Conservation (phyloP, 2,797 vertebrate genomes). For the Enteromius treurensis region DNA sequence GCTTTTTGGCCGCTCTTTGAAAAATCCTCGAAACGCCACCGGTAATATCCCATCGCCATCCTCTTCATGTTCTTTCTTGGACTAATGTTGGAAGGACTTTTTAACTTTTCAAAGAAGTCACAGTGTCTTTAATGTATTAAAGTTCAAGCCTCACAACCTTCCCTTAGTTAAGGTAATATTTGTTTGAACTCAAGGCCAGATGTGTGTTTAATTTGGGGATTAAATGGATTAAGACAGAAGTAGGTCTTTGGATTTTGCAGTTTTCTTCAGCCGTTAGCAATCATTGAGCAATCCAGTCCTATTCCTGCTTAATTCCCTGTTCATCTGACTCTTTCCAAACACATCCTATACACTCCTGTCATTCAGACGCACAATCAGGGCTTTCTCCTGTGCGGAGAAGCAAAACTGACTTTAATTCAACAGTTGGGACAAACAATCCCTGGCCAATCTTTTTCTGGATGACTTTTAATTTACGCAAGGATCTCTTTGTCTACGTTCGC, state of each 20-base stretch:
- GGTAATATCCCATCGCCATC: neutral
- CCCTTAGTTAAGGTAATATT: slow-evolving; percentile 38
- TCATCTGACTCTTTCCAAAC: neutral
- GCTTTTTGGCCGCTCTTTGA: slow-evolving; percentile 18
- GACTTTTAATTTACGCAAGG: neutral
- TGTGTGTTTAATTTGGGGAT: neutral
- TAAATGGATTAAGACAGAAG: slow-evolving; percentile 37
- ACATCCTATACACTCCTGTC: neutral
- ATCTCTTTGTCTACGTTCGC: neutral
- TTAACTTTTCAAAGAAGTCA: slow-evolving; percentile 29
- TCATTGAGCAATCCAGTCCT: neutral
- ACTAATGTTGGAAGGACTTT: slow-evolving; percentile 1
- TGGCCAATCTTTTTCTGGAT: neutral
- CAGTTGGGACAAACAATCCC: neutral
- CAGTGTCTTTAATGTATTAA: slow-evolving; percentile 40
- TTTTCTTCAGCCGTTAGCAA: neutral
- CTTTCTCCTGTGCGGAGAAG: neutral
- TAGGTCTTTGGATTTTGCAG: neutral
- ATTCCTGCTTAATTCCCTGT: neutral
- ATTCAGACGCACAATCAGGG: neutral
- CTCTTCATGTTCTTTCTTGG: slow-evolving; percentile 12
- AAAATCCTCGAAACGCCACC: neutral
- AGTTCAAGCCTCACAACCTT: slow-evolving; percentile 27
- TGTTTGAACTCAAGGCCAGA: slow-evolving; percentile 45
- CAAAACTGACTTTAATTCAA: neutral